These are phyloP conservation scores for Heliconius erato DNA, from an alignment of 2,888 invertebrate species.

Conservation along the genomic window DNA sequence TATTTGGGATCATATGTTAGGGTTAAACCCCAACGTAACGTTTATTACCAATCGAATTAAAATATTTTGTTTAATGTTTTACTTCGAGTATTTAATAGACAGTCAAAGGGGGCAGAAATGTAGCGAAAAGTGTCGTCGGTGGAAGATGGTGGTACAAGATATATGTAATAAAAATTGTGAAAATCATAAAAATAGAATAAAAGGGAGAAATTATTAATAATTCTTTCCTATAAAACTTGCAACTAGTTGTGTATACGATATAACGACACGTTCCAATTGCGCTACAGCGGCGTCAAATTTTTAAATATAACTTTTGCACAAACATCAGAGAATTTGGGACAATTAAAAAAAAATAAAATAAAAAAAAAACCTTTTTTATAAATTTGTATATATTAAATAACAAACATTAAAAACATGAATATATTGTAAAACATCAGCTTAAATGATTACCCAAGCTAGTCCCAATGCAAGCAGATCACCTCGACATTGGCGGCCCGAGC, in stretches of 20 bases:
- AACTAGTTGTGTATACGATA: neutral
- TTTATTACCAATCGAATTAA: neutral
- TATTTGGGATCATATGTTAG: neutral
- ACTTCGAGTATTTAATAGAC: neutral
- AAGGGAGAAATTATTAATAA: no score
- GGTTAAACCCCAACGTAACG: no score
- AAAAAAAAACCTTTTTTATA: no score
- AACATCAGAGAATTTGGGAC: no score
- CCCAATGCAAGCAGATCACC: constrained; percentile 70
- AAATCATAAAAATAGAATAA: no score
- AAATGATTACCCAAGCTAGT: constrained; percentile 44
- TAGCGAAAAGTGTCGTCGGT: no score
- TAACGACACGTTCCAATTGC: neutral
- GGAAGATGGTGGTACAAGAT: no score
- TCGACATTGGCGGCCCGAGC: constrained; percentile 73
- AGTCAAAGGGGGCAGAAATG: neutral
- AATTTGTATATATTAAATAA: no score
- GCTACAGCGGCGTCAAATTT: neutral
- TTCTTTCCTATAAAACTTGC: no score
- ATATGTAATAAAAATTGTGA: no score
- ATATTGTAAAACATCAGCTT: neutral
- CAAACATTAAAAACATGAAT: no score
- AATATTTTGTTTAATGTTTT: neutral
- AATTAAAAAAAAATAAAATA: no score
- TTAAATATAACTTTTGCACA: neutral